Base-by-base conservation (phyloP, 64 coral and sea anemone species). In the Stylophora pistillata region DNA sequence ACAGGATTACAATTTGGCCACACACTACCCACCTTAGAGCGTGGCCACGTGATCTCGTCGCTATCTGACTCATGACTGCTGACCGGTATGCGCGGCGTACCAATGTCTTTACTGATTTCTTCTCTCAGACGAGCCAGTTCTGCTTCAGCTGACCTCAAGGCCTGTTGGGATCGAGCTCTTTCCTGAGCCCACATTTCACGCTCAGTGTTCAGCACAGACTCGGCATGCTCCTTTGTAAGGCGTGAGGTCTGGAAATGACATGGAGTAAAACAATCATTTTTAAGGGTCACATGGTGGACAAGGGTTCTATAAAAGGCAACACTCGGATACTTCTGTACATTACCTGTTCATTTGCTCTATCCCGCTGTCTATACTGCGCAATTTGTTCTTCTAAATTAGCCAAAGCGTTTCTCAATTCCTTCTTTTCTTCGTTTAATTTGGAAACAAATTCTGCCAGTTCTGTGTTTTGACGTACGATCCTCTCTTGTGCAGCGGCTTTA, bases 381-480 rank as follows among this genome's bases (percentile, higher is more conserved):
- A 98, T 76, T 66, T 98, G 96, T 65, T 94, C 76, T 54, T 98
- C 96, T 55, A 98, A 68, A 53, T 98, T 94, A 7, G 75, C 86
- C 18, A 98, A 73, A 34, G 96, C 85, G 27, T 78, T 86, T 56
- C 93, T 88, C 12, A 98, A 78, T 89, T 98, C 96, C 26, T 82
- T 94, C 65, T 98, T 98, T 78, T 98, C 96, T 55, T 98, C 86
- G 53, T 89, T 98, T 33, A 98, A 78, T 81, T 98, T 98, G 9
- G 86, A 82, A 21, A 98, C 79, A 61, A 87, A 98, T 54, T 78
- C 92, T 18, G 92, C 89, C 13, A 98, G 86, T 72, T 98, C 96
- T 56, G 89, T 88, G 72, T 98, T 98, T 81, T 98, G 96, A 16
- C 93, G 86, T n/a, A 89, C 88, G 2, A 91, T 85, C 21, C 96